These are phyloP conservation scores for Myiopsitta monachus DNA, from an alignment of 2,113 vertebrate species.

Conservation along the genomic window DNA sequence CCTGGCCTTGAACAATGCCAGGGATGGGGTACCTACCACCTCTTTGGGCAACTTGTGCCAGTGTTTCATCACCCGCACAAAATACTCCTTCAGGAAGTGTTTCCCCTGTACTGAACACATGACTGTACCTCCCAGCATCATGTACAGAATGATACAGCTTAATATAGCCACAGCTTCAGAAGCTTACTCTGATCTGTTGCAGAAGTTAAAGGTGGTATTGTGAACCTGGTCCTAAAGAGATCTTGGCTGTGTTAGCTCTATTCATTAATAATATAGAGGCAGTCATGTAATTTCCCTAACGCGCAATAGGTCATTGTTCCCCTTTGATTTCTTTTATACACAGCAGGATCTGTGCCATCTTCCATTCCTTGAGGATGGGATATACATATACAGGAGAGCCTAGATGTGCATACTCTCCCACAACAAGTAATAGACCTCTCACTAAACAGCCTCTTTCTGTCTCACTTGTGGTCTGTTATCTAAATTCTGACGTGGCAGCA, in stretches of 20 bases:
- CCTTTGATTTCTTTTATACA: background rate
- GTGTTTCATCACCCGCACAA: background rate
- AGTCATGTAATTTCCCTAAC: background rate
- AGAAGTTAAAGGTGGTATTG: background rate
- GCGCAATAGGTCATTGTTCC: background rate
- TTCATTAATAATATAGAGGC: background rate
- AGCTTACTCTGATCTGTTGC: background rate
- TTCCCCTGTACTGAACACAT: background rate
- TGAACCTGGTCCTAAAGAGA: background rate
- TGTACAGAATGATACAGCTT: background rate
- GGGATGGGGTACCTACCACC: background rate
- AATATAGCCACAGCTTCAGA: background rate
- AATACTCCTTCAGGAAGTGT: background rate
- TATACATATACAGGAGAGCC: background rate
- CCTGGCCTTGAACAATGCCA: background rate
- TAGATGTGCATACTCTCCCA: background rate
- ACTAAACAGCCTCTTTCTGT: background rate
- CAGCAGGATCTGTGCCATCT: background rate
- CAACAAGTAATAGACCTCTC: background rate
- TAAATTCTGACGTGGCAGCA: background rate
- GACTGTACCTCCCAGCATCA: background rate
- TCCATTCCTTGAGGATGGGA: background rate
- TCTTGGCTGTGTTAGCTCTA: background rate
- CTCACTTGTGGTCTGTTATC: background rate
- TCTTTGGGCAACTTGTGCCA: background rate